Percentiles rank a stretch among this genome's conserved stretches.
phyloP scores from a whole-genome alignment of 2,888 invertebrate genomes.

The Abrostola tripartita region DNA sequence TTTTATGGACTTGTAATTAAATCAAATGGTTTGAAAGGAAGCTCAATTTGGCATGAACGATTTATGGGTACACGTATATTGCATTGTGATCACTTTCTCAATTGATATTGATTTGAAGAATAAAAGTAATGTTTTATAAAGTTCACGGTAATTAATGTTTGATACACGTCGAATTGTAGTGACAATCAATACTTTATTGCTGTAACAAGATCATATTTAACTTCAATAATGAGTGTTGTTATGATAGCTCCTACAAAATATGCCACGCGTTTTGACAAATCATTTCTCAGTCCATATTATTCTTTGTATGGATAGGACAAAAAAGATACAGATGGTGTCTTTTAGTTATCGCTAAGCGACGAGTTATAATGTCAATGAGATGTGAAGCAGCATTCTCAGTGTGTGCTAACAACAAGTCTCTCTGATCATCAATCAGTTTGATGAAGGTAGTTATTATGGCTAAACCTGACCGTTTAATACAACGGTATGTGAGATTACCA shows the following conservation, averaged over 20 bases:
- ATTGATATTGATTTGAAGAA: slow-evolving; percentile 16
- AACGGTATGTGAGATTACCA: too few species aligned
- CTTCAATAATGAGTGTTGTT: not conserved
- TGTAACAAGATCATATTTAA: not conserved
- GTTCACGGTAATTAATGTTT: not conserved
- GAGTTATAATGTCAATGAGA: not conserved
- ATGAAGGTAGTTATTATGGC: not conserved
- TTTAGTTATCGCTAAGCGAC: not conserved
- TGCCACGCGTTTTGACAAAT: not conserved
- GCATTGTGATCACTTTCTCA: not conserved
- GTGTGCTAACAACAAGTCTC: not conserved
- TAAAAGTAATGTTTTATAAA: not conserved
- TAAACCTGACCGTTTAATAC: not conserved
- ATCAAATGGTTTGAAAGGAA: slow-evolving; percentile 13
- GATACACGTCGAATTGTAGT: not conserved
- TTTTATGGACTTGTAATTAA: slow-evolving; percentile 14
- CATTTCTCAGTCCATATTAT: not conserved
- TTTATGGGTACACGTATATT: slow-evolving; percentile 8
- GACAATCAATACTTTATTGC: not conserved
- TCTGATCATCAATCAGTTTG: not conserved
- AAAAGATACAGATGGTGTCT: not conserved
- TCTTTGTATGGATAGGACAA: too few species aligned
- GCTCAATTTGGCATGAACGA: slow-evolving; percentile 3
- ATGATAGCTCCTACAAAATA: not conserved
- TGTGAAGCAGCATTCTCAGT: not conserved